A percentile compares a stretch with the other conserved stretches of the same genome.
These are phyloP conservation scores for Epinotia ramella DNA, from an alignment of 2,888 invertebrate species.

Conservation along the genomic window DNA sequence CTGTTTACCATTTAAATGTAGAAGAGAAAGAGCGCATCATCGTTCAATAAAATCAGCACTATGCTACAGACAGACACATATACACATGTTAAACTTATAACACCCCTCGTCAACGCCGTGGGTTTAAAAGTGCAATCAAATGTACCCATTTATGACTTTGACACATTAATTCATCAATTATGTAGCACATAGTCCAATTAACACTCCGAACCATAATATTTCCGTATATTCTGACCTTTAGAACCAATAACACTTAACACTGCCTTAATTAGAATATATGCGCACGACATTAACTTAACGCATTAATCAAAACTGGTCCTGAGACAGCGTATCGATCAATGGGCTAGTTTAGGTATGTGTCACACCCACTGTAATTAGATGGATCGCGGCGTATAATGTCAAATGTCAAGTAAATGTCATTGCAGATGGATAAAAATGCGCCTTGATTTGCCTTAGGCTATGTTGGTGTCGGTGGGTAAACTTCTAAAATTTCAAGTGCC, in stretches of 20 bases:
- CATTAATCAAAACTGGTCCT: constrained; percentile 74
- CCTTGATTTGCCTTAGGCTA: constrained; percentile 3
- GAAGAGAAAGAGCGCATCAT: too few relatives aligned
- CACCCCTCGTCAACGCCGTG: too few relatives aligned
- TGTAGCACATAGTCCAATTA: not conserved
- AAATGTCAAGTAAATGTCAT: constrained; percentile 82
- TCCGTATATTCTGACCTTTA: constrained; percentile 31
- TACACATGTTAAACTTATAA: too few relatives aligned
- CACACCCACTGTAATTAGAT: constrained; percentile 81
- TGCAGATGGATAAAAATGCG: constrained; percentile 40
- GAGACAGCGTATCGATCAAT: constrained; percentile 64
- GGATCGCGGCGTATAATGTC: constrained; percentile 75
- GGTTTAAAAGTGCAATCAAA: too few relatives aligned
- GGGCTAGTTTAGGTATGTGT: constrained; percentile 68
- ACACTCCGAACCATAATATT: constrained; percentile 16
- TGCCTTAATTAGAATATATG: constrained; percentile 68
- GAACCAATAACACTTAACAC: constrained; percentile 39
- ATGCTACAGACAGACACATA: too few relatives aligned
- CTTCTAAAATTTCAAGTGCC: not conserved
- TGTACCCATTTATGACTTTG: too few relatives aligned
- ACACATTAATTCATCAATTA: not conserved
- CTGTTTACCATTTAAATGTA: too few relatives aligned
- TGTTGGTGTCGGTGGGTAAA: not conserved
- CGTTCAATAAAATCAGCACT: too few relatives aligned
- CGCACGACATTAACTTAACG: constrained; percentile 70